Base-by-base conservation (phyloP, 2,888 invertebrate species). In the Blastobasis lacticolella region DNA sequence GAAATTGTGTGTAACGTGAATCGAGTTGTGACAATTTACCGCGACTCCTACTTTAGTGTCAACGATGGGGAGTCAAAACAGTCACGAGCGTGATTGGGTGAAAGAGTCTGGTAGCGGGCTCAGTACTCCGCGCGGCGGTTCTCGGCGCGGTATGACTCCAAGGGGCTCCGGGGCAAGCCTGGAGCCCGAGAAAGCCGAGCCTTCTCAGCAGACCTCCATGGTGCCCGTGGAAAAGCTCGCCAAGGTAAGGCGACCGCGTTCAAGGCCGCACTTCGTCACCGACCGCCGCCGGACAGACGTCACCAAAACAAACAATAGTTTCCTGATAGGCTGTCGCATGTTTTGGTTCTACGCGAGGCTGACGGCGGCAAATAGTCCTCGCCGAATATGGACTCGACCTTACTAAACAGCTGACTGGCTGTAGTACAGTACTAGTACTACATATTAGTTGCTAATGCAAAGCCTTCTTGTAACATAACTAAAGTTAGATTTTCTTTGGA, bases 141-240 rank as follows among this genome's bases (percentile, higher is more conserved):
- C 82, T 1, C 81, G 82, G 49, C 85, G 89, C 60, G 89, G 89
- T 40, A 80, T 71, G 46, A 71, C 73, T 60, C 90, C 91, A 37
- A 86, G 91, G 48, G 90, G 91, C 38, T 93, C 94, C 37, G 94
- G 93, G 69, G 66, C 91, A 51, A 90, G 92, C 49, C 89, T 90
- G 49, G 92, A 92, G 64, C 61, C 62, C 49, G 84, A 83, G 41
- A 68, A 70, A 54, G 64, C 77, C 1, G 88, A 89, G 54, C 89
- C 90, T 5, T 42, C 42, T 9, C 42, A 23, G 2, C 23, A 23
- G 38, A 54, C 68, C n/a, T 92, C 92, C 51, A 88, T 94, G 73
- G 86, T 93, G 60, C 94, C 95, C 9, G 89, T 94, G 49, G 94
- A 94, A 71, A 94, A 92, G 79, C 86, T 95, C 49, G 91, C 92